Percentiles rank a stretch among this genome's conserved stretches.
Conservation (phyloP, 2,797 vertebrate genomes). For the Ateles fusciceps region DNA sequence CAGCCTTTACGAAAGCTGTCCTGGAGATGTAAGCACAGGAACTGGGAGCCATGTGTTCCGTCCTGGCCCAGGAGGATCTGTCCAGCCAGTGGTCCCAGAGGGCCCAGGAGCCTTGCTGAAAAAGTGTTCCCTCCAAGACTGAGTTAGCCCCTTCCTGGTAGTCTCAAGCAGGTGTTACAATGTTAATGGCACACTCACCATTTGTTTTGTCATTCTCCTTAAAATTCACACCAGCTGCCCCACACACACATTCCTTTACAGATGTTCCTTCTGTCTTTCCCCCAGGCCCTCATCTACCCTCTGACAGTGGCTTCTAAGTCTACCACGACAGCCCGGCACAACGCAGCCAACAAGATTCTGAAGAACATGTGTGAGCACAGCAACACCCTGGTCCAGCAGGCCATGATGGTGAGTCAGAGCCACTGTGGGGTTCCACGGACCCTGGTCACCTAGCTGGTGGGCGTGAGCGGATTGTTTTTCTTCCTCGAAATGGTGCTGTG, state of each 20-base stretch:
- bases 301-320: constrained; percentile 99
- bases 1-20: background rate
- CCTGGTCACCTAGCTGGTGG: background rate
- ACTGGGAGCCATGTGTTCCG: rapidly evolving
- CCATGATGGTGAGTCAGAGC: constrained; percentile 93
- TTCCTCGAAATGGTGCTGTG: rapidly evolving
- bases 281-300: constrained; percentile 97
- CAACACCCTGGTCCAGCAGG: constrained; percentile 97
- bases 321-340: constrained; percentile 97
- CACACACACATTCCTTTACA: background rate
- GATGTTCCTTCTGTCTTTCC: constrained; percentile 13
- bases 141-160: background rate
- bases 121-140: too few species aligned
- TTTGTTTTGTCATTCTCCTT: background rate
- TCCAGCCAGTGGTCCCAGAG: background rate
- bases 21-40: background rate
- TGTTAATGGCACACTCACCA: background rate
- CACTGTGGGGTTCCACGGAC: rapidly evolving
- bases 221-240: background rate
- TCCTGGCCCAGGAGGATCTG: background rate
- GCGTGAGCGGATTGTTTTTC: rapidly evolving
- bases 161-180: background rate
- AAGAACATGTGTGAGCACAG: constrained; percentile 99
- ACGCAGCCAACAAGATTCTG: constrained; percentile 98
- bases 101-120: background rate